Evolutionary conservation across 2,113 vertebrate species (phyloP).

Genomic region (Carassius gibelio): DNA sequence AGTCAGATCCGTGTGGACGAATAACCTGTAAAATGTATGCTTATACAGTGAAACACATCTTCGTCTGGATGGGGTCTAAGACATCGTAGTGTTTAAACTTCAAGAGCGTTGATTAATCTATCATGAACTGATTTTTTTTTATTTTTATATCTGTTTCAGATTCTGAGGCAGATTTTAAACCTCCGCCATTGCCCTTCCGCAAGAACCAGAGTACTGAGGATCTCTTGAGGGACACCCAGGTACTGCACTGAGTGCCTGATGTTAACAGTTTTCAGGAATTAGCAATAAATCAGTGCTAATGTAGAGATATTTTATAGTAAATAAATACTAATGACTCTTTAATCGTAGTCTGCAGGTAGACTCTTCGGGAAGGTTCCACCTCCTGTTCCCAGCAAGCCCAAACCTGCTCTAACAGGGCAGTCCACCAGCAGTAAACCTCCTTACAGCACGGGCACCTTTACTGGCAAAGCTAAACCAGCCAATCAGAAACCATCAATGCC

Average conservation of each 20-base stretch:
- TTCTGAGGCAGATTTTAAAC: slow-evolving; percentile 77
- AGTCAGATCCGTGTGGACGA: no score
- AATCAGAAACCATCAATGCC: slow-evolving; percentile 48
- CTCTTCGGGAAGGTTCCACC: slow-evolving; percentile 78
- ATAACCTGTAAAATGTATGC: no score
- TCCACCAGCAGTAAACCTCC: slow-evolving; percentile 70
- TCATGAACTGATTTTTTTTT: not conserved
- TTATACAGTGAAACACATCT: no score
- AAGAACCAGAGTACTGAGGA: slow-evolving; percentile 87
- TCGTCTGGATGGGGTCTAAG: no score
- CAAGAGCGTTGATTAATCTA: not conserved
- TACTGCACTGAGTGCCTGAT: slow-evolving; percentile 56
- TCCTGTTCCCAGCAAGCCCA: slow-evolving; percentile 88
- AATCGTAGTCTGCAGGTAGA: slow-evolving; percentile 77
- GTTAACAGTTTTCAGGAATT: not conserved
- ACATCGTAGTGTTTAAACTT: not conserved
- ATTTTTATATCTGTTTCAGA: slow-evolving; percentile 44
- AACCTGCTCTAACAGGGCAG: slow-evolving; percentile 77
- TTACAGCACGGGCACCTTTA: slow-evolving; percentile 69
- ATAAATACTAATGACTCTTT: not conserved
- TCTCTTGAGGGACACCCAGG: slow-evolving; percentile 84
- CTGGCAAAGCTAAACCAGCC: slow-evolving; percentile 76
- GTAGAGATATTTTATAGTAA: not conserved
- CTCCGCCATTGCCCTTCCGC: slow-evolving; percentile 70
- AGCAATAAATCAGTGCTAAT: not conserved